Evolutionary conservation across 2,888 invertebrate genomes (phyloP).

Genomic region (Cheiracanthium punctorium): DNA sequence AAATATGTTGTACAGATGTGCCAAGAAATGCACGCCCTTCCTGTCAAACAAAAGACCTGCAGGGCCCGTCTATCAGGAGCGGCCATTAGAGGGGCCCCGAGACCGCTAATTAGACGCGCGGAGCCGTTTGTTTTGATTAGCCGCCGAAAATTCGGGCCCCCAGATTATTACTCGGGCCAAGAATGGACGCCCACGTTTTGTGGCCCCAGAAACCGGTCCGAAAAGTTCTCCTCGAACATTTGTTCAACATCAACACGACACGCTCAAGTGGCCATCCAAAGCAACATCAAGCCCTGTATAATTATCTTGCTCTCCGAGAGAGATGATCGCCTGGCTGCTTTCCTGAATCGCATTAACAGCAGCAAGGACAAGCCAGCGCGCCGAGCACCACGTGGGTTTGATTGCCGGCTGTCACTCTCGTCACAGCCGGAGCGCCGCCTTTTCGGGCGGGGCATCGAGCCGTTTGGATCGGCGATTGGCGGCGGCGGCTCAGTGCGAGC

Average conservation of each 20-base stretch:
- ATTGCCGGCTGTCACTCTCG: conserved; percentile 61
- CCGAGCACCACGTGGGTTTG: conserved; percentile 61
- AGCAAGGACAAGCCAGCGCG: conserved; percentile 45
- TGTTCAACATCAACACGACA: conserved; percentile 73
- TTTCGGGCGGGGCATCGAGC: conserved; percentile 30
- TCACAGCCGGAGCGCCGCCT: conserved; percentile 38
- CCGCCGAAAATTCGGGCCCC: conserved; percentile 69
- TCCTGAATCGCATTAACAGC: conserved; percentile 69
- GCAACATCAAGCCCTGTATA: conserved; percentile 71
- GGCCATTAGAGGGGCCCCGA: conserved; percentile 51
- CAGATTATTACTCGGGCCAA: conserved; percentile 56
- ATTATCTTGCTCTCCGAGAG: conserved; percentile 70
- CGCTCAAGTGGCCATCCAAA: conserved; percentile 72
- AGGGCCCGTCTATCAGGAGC: conserved; percentile 21
- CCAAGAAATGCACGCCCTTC: conserved; percentile 43
- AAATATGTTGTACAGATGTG: conserved; percentile 40
- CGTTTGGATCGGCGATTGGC: conserved; percentile 37
- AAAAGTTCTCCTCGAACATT: conserved; percentile 71
- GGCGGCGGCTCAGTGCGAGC: conserved; percentile 44
- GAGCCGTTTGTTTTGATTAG: conserved; percentile 71
- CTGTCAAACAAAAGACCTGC: conserved; percentile 30
- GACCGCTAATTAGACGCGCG: conserved; percentile 62
- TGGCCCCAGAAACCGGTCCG: conserved; percentile 64
- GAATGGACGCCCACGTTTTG: conserved; percentile 69
- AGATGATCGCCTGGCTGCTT: conserved; percentile 68